Conservation (phyloP, 2,113 vertebrate genomes). For the Egretta garzetta region DNA sequence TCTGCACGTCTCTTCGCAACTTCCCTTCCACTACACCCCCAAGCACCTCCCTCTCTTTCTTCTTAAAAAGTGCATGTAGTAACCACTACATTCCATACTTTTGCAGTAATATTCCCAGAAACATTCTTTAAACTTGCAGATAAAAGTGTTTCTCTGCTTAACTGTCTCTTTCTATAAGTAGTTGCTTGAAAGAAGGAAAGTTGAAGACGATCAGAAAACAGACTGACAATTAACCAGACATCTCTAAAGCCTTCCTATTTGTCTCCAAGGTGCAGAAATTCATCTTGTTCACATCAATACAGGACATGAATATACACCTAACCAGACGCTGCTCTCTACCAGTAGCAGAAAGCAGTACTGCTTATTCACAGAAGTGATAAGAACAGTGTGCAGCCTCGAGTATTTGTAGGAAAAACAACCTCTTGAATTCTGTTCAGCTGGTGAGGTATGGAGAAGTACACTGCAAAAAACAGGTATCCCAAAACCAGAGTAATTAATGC, state of each 20-base stretch:
- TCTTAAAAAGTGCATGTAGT: accelerated
- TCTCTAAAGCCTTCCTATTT: not conserved
- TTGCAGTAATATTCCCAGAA: not conserved
- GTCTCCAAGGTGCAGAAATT: not conserved
- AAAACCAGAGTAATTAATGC: not conserved
- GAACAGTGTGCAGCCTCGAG: not conserved
- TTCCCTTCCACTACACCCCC: not conserved
- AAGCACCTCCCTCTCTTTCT: not conserved
- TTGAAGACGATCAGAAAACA: not conserved
- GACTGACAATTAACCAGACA: not conserved
- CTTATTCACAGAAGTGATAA: not conserved
- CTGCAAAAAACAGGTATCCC: not conserved
- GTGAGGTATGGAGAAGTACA: not conserved
- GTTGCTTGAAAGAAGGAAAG: not conserved
- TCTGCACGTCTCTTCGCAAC: not conserved
- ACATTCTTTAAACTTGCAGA: not conserved
- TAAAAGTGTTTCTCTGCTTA: not conserved
- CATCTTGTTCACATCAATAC: not conserved
- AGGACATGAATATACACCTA: not conserved
- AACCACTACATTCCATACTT: not conserved
- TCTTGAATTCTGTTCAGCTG: not conserved
- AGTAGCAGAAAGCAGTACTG: not conserved
- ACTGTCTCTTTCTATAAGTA: not conserved
- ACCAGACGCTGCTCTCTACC: not conserved
- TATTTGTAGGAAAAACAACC: not conserved